A percentile compares a stretch with the other conserved stretches of the same genome.
Evolutionary conservation across 1,140 invertebrate species (phyloP).

Genomic region (Centruroides vittatus): DNA sequence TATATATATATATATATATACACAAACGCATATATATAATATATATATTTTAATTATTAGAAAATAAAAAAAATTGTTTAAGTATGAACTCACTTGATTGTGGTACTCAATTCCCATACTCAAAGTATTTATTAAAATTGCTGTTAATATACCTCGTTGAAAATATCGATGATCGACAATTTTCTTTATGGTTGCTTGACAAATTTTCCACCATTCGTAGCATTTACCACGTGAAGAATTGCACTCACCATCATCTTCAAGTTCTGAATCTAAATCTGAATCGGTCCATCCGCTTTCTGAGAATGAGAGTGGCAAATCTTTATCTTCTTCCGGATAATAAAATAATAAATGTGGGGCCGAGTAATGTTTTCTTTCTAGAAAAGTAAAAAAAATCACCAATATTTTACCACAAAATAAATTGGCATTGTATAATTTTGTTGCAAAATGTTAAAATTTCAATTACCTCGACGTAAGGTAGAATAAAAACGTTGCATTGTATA

Average conservation of each 20-base stretch:
- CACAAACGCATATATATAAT: too few relatives aligned
- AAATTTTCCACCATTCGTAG: slow-evolving; percentile 11
- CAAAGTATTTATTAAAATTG: slow-evolving; percentile 95
- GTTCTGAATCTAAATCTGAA: slow-evolving; percentile 15
- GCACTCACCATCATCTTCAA: slow-evolving; percentile 5
- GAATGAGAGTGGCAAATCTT: slow-evolving; percentile 11
- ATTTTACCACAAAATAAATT: too few relatives aligned
- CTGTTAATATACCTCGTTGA: slow-evolving; percentile 86
- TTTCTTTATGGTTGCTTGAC: slow-evolving; percentile 13
- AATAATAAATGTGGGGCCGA: slow-evolving; percentile 25
- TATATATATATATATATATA: too few relatives aligned
- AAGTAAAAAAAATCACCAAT: not conserved
- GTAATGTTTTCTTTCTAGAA: slow-evolving; percentile 24
- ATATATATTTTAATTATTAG: not conserved
- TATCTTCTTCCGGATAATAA: slow-evolving; percentile 14
- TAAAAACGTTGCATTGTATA: slow-evolving; percentile 18
- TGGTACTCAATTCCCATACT: slow-evolving; percentile 99
- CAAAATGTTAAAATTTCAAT: too few relatives aligned
- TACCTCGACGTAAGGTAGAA: slow-evolving; percentile 24
- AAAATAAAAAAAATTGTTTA: not conserved
- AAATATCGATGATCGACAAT: slow-evolving; percentile 39
- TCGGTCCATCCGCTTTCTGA: slow-evolving; percentile 17
- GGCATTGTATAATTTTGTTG: not conserved
- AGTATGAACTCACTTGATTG: slow-evolving; percentile 34
- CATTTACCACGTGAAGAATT: not conserved